These are phyloP conservation scores for Lonchura striata DNA, from an alignment of 2,113 vertebrate genomes.

Conservation along the genomic window DNA sequence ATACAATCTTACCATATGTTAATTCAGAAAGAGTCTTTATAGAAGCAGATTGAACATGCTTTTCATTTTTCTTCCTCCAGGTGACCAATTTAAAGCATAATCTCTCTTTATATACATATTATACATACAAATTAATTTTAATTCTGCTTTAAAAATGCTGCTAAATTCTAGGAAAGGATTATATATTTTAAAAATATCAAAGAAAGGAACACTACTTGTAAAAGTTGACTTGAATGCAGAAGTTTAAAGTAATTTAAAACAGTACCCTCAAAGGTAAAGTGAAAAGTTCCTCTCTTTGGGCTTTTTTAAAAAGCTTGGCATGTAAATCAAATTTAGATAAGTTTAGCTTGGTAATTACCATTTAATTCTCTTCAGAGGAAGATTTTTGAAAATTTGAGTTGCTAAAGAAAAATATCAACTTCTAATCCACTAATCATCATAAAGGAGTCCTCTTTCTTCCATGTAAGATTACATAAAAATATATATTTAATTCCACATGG, in stretches of 20 bases:
- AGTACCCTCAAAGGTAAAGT: constrained; percentile 28
- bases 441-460: background rate
- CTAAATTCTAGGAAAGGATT: constrained; percentile 45
- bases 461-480: background rate
- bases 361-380: background rate
- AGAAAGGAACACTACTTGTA: background rate
- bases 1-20: background rate
- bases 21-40: background rate
- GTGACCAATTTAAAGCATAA: constrained; percentile 48
- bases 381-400: background rate
- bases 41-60: background rate
- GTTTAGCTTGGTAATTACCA: background rate
- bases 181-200: constrained; percentile 36
- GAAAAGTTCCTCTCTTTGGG: background rate
- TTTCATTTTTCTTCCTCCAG: constrained; percentile 50
- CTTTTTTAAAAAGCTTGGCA: background rate
- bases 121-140: background rate
- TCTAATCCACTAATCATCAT: background rate
- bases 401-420: background rate
- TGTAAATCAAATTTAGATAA: background rate
- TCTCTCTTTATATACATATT: background rate
- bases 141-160: constrained; percentile 6
- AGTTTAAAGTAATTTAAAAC: constrained; percentile 47
- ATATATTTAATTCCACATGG: background rate
- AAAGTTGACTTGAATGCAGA: constrained; percentile 14